A percentile compares a stretch with the other conserved stretches of the same genome.
Conservation (phyloP, 1,140 invertebrate genomes). For the Bombus haemorrhoidalis region DNA sequence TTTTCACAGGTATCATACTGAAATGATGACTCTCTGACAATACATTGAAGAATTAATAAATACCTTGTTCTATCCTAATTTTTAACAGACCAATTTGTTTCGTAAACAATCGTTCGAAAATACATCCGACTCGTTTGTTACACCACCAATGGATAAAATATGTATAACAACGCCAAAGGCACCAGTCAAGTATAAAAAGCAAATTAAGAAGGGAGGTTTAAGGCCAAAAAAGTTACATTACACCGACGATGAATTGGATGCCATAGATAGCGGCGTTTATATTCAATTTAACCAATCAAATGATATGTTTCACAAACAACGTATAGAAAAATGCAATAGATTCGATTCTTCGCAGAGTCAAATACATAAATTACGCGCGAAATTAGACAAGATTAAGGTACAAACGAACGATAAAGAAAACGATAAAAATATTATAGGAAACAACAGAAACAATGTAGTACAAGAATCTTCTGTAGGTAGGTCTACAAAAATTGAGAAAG, state of each 20-base stretch:
- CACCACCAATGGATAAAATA: constrained; percentile 34
- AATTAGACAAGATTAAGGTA: constrained; percentile 29
- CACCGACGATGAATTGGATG: constrained; percentile 52
- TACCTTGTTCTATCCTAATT: neutral
- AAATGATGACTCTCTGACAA: neutral
- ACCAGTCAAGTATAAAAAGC: constrained; percentile 64
- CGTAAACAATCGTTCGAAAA: too few relatives aligned
- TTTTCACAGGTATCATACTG: constrained; percentile 14
- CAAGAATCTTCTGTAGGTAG: constrained; percentile 28
- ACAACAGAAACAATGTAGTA: constrained; percentile 4
- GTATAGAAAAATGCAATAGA: neutral
- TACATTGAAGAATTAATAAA: neutral
- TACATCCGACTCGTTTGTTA: neutral
- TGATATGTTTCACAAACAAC: neutral
- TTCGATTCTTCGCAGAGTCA: neutral
- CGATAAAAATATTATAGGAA: neutral
- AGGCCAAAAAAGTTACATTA: constrained; percentile 70
- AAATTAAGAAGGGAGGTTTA: constrained; percentile 49
- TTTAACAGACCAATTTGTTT: constrained; percentile 11
- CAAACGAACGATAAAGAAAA: constrained; percentile 50
- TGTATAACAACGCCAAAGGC: constrained; percentile 45
- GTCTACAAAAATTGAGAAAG: constrained; percentile 15
- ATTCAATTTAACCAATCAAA: neutral
- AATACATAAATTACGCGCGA: neutral
- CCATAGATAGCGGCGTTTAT: neutral